Evolutionary conservation across 2,797 vertebrate species (phyloP).

Genomic region (Odontamblyopus rebecca): DNA sequence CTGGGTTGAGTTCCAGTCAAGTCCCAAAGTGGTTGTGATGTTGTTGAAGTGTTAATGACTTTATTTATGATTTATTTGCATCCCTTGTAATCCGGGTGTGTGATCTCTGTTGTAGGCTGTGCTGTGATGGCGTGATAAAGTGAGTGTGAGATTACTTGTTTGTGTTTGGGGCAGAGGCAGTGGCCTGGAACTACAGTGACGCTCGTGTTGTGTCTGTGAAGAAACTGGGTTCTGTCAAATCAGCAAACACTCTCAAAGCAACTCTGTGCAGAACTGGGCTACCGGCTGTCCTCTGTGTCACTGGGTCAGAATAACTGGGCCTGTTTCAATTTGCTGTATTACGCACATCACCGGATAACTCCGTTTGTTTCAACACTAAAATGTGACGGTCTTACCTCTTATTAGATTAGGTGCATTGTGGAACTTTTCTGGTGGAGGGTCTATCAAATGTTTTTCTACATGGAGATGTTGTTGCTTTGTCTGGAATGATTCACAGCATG

Average conservation of each 20-base stretch:
- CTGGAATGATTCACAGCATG: too few relatives aligned
- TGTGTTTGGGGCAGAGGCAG: slow-evolving; percentile 15
- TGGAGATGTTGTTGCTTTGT: too few relatives aligned
- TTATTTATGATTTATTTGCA: too few relatives aligned
- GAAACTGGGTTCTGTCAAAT: slow-evolving; percentile 42
- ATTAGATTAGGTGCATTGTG: too few relatives aligned
- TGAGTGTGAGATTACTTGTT: slow-evolving; percentile 25
- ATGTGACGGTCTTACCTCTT: too few relatives aligned
- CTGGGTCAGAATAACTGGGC: slow-evolving; percentile 48
- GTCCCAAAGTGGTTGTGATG: too few relatives aligned
- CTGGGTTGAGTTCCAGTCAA: too few relatives aligned
- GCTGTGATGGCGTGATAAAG: not conserved
- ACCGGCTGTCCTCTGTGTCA: slow-evolving; percentile 31
- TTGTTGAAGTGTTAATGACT: too few relatives aligned
- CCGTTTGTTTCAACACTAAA: too few relatives aligned
- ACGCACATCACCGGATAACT: not conserved
- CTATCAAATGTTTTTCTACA: too few relatives aligned
- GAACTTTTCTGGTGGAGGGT: too few relatives aligned
- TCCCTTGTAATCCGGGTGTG: too few relatives aligned
- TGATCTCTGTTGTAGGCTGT: not conserved
- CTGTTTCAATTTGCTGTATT: not conserved
- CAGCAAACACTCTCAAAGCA: slow-evolving; percentile 37
- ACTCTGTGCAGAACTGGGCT: slow-evolving; percentile 63
- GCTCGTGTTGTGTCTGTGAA: slow-evolving; percentile 28
- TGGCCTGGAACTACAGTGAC: slow-evolving; percentile 13